Evolutionary conservation across 2,113 vertebrate genomes (phyloP), one percentile per base, ranked within the genome.

Genomic region (Vulpes lagopus): DNA sequence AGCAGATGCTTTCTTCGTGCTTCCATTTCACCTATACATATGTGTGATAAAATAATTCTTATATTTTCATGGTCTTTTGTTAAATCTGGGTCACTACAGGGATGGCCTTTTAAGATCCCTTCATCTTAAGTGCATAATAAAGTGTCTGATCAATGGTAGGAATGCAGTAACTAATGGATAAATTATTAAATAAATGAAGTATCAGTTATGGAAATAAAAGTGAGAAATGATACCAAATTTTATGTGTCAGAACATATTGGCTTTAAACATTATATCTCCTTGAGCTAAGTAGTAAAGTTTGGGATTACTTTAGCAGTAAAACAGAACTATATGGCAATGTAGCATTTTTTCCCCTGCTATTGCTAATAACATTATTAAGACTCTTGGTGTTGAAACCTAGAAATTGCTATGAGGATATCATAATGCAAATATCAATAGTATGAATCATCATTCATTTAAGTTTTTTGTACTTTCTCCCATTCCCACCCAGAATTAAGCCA

Each of bases 81-180:
- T 81, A 59, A 51, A 64, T 76, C 51, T 82, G 43, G 22, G 51
- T 86, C 17, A 55, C n/a, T 32, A 65, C 11, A 59, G 10, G 35
- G 22, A 43, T 59, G 6, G 8, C 19, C 16, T 57, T 80, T 96
- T 67, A 76, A 95, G 73, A 30, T 89, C 19, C 7, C 8, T 73
- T 7, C n/a, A 60, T 53, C 14, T 67, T 23, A 80, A 71, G 53
- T 10, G 19, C 30, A 22, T 73, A 83, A 0, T 73, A 83, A 89
- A 96, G 23, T 17, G 2, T n/a, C 11, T 73, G n/a, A 27, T 38
- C 11, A 49, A 88, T 69, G 27, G 64, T 43, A 93, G 27, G 4
- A 81, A 25, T 57, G n/a, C 23, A 95, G n/a, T 93, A 53, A 85
- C 57, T 84, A 89, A 89, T 82, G 19, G 67, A 4, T 85, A 81